Evolutionary conservation across 2,113 vertebrate genomes (phyloP).

Genomic region (Tupaia tana): DNA sequence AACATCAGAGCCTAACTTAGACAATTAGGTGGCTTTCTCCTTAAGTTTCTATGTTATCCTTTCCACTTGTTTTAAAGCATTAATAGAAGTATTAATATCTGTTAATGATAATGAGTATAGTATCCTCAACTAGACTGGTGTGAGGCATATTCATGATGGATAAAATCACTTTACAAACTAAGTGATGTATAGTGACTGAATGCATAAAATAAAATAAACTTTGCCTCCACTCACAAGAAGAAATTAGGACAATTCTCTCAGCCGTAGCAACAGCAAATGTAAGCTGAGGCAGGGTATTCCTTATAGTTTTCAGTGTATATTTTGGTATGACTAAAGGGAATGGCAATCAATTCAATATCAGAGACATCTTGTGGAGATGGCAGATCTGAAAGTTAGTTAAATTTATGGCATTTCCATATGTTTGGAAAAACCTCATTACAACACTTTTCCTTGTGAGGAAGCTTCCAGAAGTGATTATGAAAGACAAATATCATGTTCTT

Average conservation of each 20-base stretch:
- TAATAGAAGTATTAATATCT: neutral
- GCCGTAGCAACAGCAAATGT: neutral
- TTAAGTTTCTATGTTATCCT: neutral
- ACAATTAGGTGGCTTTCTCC: neutral
- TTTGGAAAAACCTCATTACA: neutral
- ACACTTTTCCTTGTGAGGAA: neutral
- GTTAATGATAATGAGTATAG: no score
- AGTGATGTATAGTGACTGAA: no score
- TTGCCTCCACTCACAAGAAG: neutral
- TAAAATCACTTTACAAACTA: no score
- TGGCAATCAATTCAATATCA: neutral
- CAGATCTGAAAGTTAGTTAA: neutral
- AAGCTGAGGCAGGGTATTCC: accelerated
- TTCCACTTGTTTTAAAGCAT: neutral
- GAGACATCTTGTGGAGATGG: neutral
- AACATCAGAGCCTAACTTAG: neutral
- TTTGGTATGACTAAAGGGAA: neutral
- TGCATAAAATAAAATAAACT: no score
- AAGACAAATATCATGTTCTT: neutral
- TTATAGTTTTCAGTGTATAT: neutral
- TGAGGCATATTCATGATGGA: no score
- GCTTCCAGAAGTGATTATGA: neutral
- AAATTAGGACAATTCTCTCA: neutral
- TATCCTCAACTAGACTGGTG: no score
- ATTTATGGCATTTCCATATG: no score